Evolutionary conservation across 2,797 vertebrate genomes (phyloP), one percentile per base, ranked within the genome.

Genomic region (Myotis pilosus): DNA sequence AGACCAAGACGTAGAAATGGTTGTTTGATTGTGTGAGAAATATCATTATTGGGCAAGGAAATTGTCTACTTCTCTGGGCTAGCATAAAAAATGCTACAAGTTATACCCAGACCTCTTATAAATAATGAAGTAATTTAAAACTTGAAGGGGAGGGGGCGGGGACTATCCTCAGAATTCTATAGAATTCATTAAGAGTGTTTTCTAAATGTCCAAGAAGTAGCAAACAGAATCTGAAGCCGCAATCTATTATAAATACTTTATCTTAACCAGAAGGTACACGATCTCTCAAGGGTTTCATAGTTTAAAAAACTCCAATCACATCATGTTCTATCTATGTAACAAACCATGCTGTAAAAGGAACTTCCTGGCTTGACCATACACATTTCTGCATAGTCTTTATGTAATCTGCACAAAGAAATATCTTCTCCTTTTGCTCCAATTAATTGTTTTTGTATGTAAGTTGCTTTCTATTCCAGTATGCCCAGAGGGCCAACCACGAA

Each of bases 361-460:
- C 97, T 94, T 96, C 97, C 98, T 97, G 97, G 97, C 97, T 98
- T 97, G 95, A 97, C 96, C 98, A 95, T 88, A 95, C 36, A 94
- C 95, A 96, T 91, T 96, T 98, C 98, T 98, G 98, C 98, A 97
- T 98, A 98, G 97, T 97, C 97, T 97, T 95, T 97, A 97, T 92
- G 87, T 97, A 97, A 98, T 98, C 98, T 96, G 97, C 98, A 98
- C 98, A 98, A 97, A 97, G 94, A 98, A 98, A 89, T 97, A 62
- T 30, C 28, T 62, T 62, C 95, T 97, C 97, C 97, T 94, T 97
- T 96, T 97, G 97, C 96, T 96, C 97, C 96, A 94, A 96, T 99
- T 99, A 99, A 98, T 99, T 99, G 98, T 99, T 99, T 98, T 99
- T 99, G 98, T 99, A 99, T 19, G 99, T 99, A 96, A 99, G 99